A percentile compares a stretch with the other conserved stretches of the same genome.
Evolutionary conservation across 2,888 invertebrate species (phyloP).

Genomic region (Melipona beecheii): DNA sequence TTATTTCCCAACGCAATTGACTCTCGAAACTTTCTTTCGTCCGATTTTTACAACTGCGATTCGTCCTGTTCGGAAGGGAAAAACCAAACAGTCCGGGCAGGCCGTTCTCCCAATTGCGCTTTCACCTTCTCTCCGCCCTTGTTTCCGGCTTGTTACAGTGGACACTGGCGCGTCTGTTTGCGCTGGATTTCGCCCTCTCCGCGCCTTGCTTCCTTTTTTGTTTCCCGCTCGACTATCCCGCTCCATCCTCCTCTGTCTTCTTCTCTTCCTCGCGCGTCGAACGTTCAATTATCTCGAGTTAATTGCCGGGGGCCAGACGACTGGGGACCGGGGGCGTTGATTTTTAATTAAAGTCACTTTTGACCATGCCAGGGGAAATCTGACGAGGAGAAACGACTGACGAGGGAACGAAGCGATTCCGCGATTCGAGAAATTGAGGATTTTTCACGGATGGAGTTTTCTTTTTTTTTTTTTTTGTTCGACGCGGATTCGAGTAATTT

Average conservation of each 20-base stretch:
- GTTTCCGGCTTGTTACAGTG: constrained; percentile 24
- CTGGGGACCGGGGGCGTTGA: background rate
- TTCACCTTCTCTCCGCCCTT: constrained; percentile 31
- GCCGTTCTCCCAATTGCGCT: constrained; percentile 35
- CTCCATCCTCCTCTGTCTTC: background rate
- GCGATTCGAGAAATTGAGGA: background rate
- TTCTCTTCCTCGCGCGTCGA: background rate
- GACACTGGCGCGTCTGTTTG: constrained; percentile 51
- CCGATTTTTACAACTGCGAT: background rate
- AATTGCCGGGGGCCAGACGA: constrained; percentile 27
- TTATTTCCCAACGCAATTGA: background rate
- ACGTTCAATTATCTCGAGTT: constrained; percentile 46
- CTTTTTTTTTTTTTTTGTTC: no score
- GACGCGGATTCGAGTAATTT: no score
- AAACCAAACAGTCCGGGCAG: background rate
- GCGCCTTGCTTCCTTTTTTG: background rate
- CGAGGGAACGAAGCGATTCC: background rate
- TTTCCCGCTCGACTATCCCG: background rate
- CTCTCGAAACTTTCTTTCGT: background rate
- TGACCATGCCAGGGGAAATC: constrained; percentile 14
- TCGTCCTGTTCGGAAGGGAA: background rate
- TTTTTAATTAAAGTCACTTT: constrained; percentile 56
- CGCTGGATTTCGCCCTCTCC: constrained; percentile 34
- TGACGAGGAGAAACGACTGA: background rate
- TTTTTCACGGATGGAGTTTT: no score